phyloP scores from a whole-genome alignment of 2,113 vertebrate genomes.

The Cavia porcellus region DNA sequence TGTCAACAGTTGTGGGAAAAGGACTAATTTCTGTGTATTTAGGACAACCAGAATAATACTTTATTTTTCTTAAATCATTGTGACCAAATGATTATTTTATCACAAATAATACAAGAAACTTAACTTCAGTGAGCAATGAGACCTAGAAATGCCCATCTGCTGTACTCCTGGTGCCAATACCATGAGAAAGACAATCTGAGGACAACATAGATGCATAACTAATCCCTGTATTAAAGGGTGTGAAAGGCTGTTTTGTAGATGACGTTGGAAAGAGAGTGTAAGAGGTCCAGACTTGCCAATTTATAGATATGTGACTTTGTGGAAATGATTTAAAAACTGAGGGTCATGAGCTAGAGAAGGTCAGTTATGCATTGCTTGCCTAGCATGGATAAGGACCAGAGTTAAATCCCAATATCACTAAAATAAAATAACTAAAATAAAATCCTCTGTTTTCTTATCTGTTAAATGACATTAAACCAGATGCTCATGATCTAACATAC shows the following conservation, averaged over 20 bases:
- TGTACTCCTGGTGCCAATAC: background rate
- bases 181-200: background rate
- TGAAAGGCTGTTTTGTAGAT: background rate
- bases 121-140: background rate
- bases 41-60: background rate
- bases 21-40: constrained; percentile 6
- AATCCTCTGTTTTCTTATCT: background rate
- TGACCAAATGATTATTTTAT: background rate
- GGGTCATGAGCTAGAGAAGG: background rate
- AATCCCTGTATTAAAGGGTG: background rate
- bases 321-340: background rate
- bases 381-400: background rate
- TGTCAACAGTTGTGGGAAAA: background rate
- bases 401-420: background rate
- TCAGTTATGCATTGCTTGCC: background rate
- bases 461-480: constrained; percentile 29
- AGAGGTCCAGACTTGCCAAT: background rate
- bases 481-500: background rate
- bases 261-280: background rate
- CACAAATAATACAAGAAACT: background rate
- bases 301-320: background rate
- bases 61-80: background rate
- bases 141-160: background rate
- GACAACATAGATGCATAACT: background rate
- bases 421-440: background rate